Evolutionary conservation across 2,888 invertebrate species (phyloP).

Genomic region (Netelia melanura): DNA sequence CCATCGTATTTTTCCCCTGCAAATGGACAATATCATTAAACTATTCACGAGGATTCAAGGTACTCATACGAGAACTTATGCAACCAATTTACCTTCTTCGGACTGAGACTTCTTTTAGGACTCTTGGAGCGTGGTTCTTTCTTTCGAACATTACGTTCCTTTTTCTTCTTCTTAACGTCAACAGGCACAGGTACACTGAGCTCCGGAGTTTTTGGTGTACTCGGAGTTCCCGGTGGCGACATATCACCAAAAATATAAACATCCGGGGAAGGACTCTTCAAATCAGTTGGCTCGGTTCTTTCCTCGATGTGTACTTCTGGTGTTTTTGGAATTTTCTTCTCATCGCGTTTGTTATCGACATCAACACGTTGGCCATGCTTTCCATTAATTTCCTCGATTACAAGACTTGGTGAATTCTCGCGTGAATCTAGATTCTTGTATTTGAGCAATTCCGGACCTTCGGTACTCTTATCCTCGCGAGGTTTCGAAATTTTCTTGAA

Average conservation of each 20-base stretch:
- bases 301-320: conserved; percentile 76
- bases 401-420: conserved; percentile 84
- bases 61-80: too few relatives aligned
- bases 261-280: conserved; percentile 84
- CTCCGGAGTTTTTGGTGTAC: conserved; percentile 87
- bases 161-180: conserved; percentile 85
- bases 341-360: conserved; percentile 75
- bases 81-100: conserved; percentile 79
- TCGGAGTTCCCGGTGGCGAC: conserved; percentile 86
- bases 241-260: conserved; percentile 84
- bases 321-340: conserved; percentile 83
- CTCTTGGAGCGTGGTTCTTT: conserved; percentile 84
- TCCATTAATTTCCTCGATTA: conserved; percentile 84
- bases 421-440: conserved; percentile 82
- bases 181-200: conserved; percentile 87
- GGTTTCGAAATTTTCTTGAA: conserved; percentile 93
- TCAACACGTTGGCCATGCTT: conserved; percentile 72
- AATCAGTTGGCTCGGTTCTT: conserved; percentile 71
- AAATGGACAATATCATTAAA: conserved; percentile 55
- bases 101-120: conserved; percentile 78
- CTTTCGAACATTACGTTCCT: conserved; percentile 87
- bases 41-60: too few relatives aligned
- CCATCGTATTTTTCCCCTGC: conserved; percentile 73
- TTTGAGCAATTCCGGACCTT: conserved; percentile 83
- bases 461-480: conserved; percentile 88